Evolutionary conservation across 2,797 vertebrate species (phyloP).

Genomic region (Acipenser oxyrinchus): DNA sequence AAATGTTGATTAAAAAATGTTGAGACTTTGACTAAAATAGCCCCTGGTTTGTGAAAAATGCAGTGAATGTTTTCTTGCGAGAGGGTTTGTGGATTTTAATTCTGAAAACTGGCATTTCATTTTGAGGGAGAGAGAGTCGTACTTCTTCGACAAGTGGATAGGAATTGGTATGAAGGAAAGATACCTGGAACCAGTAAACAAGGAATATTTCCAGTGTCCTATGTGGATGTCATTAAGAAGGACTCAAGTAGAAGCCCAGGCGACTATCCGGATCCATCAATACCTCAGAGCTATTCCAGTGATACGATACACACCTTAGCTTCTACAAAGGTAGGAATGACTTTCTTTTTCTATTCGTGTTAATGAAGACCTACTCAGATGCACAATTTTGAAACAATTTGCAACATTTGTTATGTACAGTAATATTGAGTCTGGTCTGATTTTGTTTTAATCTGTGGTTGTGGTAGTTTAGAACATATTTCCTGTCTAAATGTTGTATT

Average conservation of each 20-base stretch:
- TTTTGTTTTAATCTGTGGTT: too few relatives aligned
- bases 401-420: too few relatives aligned
- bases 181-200: conserved; percentile 85
- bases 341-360: too few relatives aligned
- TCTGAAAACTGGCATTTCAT: background rate
- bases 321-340: conserved; percentile 69
- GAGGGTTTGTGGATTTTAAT: background rate
- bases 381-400: too few relatives aligned
- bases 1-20: background rate
- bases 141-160: conserved; percentile 88
- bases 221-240: conserved; percentile 83
- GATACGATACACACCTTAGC: conserved; percentile 68
- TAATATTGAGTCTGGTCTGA: too few relatives aligned
- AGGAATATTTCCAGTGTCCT: conserved; percentile 95
- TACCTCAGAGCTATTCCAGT: conserved; percentile 68
- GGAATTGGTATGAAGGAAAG: conserved; percentile 97
- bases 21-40: background rate
- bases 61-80: background rate
- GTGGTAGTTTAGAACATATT: too few relatives aligned
- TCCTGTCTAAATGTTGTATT: too few relatives aligned
- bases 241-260: conserved; percentile 67
- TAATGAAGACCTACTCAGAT: too few relatives aligned
- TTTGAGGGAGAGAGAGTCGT: conserved; percentile 85
- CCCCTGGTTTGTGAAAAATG: background rate
- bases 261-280: conserved; percentile 63